Base-by-base conservation (phyloP, 1,140 invertebrate genomes). In the Akabosia matsudoensis region DNA sequence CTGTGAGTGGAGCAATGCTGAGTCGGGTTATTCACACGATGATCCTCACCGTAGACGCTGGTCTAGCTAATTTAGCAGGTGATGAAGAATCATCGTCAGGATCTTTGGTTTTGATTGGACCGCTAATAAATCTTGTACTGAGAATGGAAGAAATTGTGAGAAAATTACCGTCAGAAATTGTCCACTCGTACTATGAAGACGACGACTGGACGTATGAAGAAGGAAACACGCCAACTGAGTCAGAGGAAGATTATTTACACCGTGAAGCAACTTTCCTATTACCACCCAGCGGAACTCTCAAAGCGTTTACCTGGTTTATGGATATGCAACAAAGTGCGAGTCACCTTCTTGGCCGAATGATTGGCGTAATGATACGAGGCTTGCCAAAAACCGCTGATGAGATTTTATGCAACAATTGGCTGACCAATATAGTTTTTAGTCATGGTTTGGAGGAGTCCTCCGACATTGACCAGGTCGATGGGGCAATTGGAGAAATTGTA, bases 321-420 rank as follows among this genome's bases (percentile, higher is more conserved):
- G 90, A 90, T 83, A 82, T 90, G 79, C 88, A 90, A 82, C 83
- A 88, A 79, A 86, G 88, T 0, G 89, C 88, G 82, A 86, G 88
- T 33, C 83, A 90, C 34, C 82, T 91, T 75, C 86, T 90, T 73
- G 90, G 90, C 18, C 85, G 88, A 45, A 88, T 88, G 81, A 84
- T 91, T 33, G 88, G 88, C 1, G 87, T 86, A 18, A 88, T 89
- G 85, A 80, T 90, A 34, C 83, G 87, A 30, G 89, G 89, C 1
- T 79, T 85, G 4, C 84, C 85, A 13, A 74, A 85, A 14, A 84
- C 85, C 1, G 79, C 82, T 45, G 84, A 86, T 75, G 89, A 90
- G 83, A 79, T 82, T n/a, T 80, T 84, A 28, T 85, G 84, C 73
- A 82, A 82, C 10, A 75, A 84, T 70, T 90, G 89, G 89, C 82